Percentiles rank a stretch among this genome's conserved stretches.
Evolutionary conservation across 2,113 vertebrate genomes (phyloP).

Genomic region (Hipposideros armiger): DNA sequence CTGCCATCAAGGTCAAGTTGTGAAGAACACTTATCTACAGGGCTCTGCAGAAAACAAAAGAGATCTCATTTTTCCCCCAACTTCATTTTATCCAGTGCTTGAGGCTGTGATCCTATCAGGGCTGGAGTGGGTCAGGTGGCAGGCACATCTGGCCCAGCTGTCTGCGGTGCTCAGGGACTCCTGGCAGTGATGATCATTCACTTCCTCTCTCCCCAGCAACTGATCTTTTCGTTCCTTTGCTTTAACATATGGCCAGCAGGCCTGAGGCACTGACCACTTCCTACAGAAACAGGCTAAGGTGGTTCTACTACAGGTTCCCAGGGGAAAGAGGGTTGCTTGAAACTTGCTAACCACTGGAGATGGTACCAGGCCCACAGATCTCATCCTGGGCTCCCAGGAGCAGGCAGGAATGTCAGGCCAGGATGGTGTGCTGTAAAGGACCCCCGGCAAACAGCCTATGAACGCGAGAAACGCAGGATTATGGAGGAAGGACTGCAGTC

Average conservation of each 20-base stretch:
- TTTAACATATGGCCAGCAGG: not conserved
- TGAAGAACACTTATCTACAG: slow-evolving; percentile 46
- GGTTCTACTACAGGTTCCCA: not conserved
- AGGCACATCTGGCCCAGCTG: fast-evolving
- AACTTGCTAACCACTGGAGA: not conserved
- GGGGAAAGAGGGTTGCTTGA: not conserved
- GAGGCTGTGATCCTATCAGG: slow-evolving; percentile 54
- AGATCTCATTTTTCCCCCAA: slow-evolving; percentile 71
- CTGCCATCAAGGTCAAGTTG: slow-evolving; percentile 21
- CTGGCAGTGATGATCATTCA: fast-evolving
- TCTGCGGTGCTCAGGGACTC: not conserved
- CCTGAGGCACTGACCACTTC: not conserved
- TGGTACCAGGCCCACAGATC: not conserved
- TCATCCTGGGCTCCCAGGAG: not conserved
- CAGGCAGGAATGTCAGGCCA: not conserved
- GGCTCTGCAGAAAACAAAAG: slow-evolving; percentile 70
- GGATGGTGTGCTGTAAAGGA: not conserved
- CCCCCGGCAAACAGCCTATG: not conserved
- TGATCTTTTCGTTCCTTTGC: not conserved
- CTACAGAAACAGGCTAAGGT: not conserved
- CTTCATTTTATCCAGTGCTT: slow-evolving; percentile 68
- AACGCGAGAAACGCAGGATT: not conserved
- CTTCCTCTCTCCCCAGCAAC: not conserved
- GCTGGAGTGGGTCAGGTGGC: slow-evolving; percentile 62
- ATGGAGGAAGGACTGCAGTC: not conserved